A percentile compares a stretch with the other conserved stretches of the same genome.
Evolutionary conservation across 2,113 vertebrate genomes (phyloP).

Genomic region (Copsychus sechellarum): DNA sequence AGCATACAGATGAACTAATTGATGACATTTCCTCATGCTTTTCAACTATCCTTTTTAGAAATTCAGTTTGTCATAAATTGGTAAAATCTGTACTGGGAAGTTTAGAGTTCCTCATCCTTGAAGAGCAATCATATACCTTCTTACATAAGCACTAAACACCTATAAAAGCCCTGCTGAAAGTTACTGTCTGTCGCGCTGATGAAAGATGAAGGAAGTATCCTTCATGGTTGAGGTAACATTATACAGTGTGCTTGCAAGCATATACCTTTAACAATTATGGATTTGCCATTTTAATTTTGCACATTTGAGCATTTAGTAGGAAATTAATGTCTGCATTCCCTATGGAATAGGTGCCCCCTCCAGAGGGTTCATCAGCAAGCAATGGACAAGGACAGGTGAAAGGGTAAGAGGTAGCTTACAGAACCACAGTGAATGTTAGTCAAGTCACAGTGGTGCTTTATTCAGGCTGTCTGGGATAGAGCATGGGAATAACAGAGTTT

Average conservation of each 20-base stretch:
- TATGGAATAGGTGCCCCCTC: fast-evolving
- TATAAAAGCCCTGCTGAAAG: not conserved
- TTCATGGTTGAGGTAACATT: not conserved
- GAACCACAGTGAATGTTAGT: not conserved
- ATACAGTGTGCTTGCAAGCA: fast-evolving
- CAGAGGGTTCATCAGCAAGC: not conserved
- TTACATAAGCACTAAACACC: not conserved
- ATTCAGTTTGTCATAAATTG: not conserved
- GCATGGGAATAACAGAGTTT: not conserved
- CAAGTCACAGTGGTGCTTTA: not conserved
- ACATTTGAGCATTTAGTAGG: not conserved
- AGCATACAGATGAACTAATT: not conserved
- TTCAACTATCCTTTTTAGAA: not conserved
- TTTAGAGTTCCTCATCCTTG: conserved; percentile 23
- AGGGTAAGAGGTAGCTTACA: not conserved
- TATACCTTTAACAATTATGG: not conserved
- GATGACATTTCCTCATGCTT: not conserved
- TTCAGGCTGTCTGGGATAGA: not conserved
- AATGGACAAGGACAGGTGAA: not conserved
- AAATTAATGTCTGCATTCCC: fast-evolving
- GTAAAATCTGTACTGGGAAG: not conserved
- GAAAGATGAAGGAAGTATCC: not conserved
- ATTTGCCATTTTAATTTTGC: not conserved
- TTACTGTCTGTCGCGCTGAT: not conserved
- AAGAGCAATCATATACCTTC: not conserved